phyloP scores from a whole-genome alignment of 2,888 invertebrate genomes.

The Zele albiditarsus region DNA sequence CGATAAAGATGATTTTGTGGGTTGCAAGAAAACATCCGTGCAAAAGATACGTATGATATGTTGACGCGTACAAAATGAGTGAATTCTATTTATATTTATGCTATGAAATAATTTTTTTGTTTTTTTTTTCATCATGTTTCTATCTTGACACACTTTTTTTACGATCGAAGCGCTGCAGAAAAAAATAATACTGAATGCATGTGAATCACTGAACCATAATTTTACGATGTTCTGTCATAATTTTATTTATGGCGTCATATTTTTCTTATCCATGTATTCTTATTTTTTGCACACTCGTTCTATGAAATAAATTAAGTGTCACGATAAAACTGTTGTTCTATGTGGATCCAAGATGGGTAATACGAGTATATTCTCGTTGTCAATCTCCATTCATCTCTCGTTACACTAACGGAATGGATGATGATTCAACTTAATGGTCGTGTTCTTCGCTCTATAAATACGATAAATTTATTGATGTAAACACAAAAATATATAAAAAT shows the following conservation, averaged over 20 bases:
- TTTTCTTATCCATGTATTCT: not conserved
- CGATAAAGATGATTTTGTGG: not conserved
- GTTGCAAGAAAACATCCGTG: not conserved
- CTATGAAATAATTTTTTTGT: not conserved
- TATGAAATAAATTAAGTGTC: not conserved
- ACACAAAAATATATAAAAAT: too few relatives aligned
- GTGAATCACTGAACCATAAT: not conserved
- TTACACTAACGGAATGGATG: not conserved
- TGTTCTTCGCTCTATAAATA: too few relatives aligned
- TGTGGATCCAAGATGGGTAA: not conserved
- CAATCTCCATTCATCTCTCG: not conserved
- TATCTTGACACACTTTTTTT: conserved; percentile 17
- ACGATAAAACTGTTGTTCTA: not conserved
- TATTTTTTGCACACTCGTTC: not conserved
- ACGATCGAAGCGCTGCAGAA: not conserved
- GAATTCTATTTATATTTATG: not conserved
- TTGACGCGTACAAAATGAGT: conserved; percentile 14
- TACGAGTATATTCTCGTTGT: not conserved
- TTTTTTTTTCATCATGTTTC: conserved; percentile 4
- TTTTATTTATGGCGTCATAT: not conserved
- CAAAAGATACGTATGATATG: not conserved
- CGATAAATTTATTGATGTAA: too few relatives aligned
- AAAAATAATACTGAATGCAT: not conserved
- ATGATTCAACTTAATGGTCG: not conserved
- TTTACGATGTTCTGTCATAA: not conserved